A percentile compares a stretch with the other conserved stretches of the same genome.
phyloP scores from a whole-genome alignment of 2,113 vertebrate species.

The Tupaia tana region DNA sequence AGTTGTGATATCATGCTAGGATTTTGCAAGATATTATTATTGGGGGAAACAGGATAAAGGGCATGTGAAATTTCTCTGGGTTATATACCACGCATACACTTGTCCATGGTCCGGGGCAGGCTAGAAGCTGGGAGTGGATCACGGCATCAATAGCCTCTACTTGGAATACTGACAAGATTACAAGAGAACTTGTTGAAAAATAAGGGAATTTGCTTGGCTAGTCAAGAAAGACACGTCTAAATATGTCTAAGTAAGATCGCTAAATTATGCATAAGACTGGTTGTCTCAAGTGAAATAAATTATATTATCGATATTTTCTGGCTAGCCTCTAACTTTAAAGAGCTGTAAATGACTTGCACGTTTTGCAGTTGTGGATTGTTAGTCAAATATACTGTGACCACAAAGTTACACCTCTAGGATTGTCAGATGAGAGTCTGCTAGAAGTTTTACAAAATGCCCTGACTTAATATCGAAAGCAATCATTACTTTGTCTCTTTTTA shows the following conservation, averaged over 20 bases:
- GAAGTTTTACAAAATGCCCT: neutral
- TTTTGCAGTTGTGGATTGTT: conserved; percentile 68
- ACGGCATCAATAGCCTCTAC: too few relatives aligned
- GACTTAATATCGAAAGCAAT: neutral
- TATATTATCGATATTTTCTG: conserved; percentile 75
- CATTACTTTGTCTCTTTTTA: neutral
- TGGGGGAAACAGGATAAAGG: neutral
- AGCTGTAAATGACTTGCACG: conserved; percentile 48
- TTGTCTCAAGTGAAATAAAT: conserved; percentile 70
- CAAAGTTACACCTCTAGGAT: conserved; percentile 56
- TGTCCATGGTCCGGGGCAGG: too few relatives aligned
- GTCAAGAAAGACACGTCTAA: conserved; percentile 60
- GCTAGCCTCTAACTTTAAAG: conserved; percentile 77
- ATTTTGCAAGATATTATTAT: neutral
- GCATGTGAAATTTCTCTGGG: neutral
- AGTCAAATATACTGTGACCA: conserved; percentile 64
- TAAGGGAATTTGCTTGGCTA: neutral
- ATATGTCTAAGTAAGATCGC: conserved; percentile 62
- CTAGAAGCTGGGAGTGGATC: too few relatives aligned
- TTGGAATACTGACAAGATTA: too few relatives aligned
- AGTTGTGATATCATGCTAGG: neutral
- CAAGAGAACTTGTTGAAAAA: neutral
- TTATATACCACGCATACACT: neutral
- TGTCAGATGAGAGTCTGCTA: neutral
- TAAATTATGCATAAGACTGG: conserved; percentile 79